Conservation (phyloP, 2,797 vertebrate genomes). For the Cryptoblepharus egeriae region DNA sequence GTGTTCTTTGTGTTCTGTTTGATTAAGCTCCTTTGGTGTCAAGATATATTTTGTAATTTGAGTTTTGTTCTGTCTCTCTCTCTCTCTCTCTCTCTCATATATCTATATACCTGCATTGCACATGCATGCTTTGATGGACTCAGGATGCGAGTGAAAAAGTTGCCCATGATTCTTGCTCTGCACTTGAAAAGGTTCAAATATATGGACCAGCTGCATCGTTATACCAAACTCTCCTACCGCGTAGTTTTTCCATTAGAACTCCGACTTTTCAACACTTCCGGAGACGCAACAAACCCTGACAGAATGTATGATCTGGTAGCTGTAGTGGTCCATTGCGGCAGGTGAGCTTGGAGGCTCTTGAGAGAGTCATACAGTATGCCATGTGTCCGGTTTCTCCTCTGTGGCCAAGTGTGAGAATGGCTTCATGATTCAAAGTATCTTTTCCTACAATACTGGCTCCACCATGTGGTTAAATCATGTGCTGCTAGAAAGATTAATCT, state of each 20-base stretch:
- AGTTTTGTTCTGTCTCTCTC: not conserved
- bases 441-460: constrained; percentile 52
- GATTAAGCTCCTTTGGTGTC: no score
- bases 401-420: no score
- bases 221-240: constrained; percentile 85
- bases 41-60: rapidly evolving
- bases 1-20: not conserved
- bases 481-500: constrained; percentile 7
- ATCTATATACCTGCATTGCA: no score
- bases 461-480: constrained; percentile 47
- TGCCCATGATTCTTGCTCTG: constrained; percentile 86
- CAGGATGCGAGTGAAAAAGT: constrained; percentile 87
- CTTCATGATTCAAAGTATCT: not conserved
- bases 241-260: constrained; percentile 87
- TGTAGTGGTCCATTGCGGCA: constrained; percentile 87
- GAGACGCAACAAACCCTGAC: constrained; percentile 85
- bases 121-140: not conserved
- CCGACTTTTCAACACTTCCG: constrained; percentile 85
- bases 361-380: no score
- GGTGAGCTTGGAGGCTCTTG: no score
- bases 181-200: constrained; percentile 87
- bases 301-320: constrained; percentile 87
- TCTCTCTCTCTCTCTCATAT: no score
- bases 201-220: constrained; percentile 86
- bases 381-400: no score